A percentile compares a stretch with the other conserved stretches of the same genome.
These are phyloP conservation scores for Watersipora subatra DNA, from an alignment of 1,140 invertebrate genomes.

Conservation along the genomic window DNA sequence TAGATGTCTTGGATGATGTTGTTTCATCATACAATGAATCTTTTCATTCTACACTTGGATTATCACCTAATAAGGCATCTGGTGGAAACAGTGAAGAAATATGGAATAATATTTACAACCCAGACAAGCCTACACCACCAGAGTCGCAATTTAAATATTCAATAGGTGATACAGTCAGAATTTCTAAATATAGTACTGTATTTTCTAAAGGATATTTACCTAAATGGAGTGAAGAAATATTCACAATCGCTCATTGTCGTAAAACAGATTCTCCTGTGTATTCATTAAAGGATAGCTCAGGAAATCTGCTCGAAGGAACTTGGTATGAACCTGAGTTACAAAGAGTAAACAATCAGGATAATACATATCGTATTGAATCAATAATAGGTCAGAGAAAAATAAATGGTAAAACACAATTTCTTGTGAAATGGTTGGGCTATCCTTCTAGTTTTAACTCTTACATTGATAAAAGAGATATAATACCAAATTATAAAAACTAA, in stretches of 20 bases:
- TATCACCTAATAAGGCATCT: slow-evolving; percentile 30
- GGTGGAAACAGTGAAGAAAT: background rate
- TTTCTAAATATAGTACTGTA: slow-evolving; percentile 12
- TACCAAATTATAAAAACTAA: background rate
- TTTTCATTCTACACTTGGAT: slow-evolving; percentile 33
- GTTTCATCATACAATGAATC: slow-evolving; percentile 37
- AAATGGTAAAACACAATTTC: background rate
- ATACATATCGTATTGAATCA: slow-evolving; percentile 1
- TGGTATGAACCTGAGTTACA: slow-evolving; percentile 2
- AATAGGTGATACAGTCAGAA: slow-evolving; percentile 18
- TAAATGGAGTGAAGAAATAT: slow-evolving; percentile 18
- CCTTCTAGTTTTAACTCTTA: background rate
- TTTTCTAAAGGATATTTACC: slow-evolving; percentile 19
- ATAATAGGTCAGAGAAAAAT: background rate
- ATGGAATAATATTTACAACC: background rate
- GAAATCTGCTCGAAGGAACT: slow-evolving; percentile 9
- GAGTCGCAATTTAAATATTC: slow-evolving; percentile 5
- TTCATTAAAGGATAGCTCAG: slow-evolving; percentile 10
- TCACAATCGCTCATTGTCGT: slow-evolving; percentile 16
- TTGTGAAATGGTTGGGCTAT: background rate
- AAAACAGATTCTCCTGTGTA: slow-evolving; percentile 9
- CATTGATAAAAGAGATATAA: background rate
- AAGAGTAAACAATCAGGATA: background rate
- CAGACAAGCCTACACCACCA: background rate
- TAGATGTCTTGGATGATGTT: slow-evolving; percentile 28